These are phyloP conservation scores for Passer montanus DNA, from an alignment of 2,113 vertebrate genomes.

Conservation along the genomic window DNA sequence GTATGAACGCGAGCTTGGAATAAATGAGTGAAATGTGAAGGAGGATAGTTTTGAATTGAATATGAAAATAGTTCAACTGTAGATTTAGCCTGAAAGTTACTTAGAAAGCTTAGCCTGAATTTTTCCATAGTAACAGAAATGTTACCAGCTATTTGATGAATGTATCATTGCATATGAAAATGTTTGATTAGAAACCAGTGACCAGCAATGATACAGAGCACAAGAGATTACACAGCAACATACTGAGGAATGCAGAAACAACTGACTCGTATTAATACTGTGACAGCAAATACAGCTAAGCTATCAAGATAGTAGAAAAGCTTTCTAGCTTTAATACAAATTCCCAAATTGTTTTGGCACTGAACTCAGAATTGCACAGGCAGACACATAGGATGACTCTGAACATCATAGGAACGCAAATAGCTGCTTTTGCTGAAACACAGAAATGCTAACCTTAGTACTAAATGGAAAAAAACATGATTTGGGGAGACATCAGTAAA, in stretches of 20 bases:
- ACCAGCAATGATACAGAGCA: not conserved
- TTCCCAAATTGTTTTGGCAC: conserved; percentile 58
- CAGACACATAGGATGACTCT: conserved; percentile 1
- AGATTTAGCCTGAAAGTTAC: not conserved
- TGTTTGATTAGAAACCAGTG: not conserved
- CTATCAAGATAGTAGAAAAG: conserved; percentile 45
- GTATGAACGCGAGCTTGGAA: not conserved
- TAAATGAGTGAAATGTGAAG: not conserved
- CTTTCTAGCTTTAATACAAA: conserved; percentile 46
- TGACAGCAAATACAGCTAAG: conserved; percentile 46
- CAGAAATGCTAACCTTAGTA: not conserved
- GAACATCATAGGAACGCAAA: conserved; percentile 28
- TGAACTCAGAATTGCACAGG: conserved; percentile 20
- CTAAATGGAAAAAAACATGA: conserved; percentile 39
- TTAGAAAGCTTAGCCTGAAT: not conserved
- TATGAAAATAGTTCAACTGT: not conserved
- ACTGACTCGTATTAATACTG: not conserved
- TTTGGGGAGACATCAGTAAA: conserved; percentile 35
- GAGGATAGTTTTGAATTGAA: not conserved
- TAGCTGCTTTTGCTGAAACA: conserved; percentile 47
- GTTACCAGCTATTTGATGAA: not conserved
- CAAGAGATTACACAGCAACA: not conserved
- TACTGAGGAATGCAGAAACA: not conserved
- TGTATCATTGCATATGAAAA: not conserved
- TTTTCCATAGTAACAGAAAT: not conserved